A percentile compares a stretch with the other conserved stretches of the same genome.
Conservation (phyloP, 1,140 invertebrate genomes). For the Ostrea denselamellosa region DNA sequence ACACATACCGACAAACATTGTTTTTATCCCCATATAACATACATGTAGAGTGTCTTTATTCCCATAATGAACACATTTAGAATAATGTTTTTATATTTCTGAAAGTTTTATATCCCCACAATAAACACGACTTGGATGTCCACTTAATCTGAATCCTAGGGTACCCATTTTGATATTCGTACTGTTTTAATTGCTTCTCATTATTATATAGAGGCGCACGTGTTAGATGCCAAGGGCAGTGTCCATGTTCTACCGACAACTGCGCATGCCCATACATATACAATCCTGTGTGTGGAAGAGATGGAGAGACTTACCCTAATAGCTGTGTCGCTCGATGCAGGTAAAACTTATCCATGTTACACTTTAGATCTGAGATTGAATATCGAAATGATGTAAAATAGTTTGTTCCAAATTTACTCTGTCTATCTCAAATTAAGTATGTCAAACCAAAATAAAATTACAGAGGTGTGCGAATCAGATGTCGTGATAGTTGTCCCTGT, state of each 20-base stretch:
- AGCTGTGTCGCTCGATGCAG: not conserved
- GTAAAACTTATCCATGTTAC: not conserved
- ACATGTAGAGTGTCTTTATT: no score
- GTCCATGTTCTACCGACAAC: not conserved
- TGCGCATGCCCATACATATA: not conserved
- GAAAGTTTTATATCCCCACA: no score
- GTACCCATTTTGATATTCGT: no score
- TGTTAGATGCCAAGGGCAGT: not conserved
- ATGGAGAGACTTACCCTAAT: not conserved
- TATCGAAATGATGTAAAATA: no score
- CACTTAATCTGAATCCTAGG: no score
- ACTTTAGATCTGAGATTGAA: no score
- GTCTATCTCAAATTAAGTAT: not conserved
- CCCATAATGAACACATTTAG: no score
- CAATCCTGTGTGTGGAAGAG: not conserved
- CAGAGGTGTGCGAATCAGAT: not conserved
- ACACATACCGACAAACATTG: no score
- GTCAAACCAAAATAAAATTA: not conserved
- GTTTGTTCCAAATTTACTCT: no score
- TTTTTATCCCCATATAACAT: no score
- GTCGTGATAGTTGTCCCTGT: not conserved
- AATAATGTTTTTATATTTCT: no score
- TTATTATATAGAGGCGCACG: not conserved
- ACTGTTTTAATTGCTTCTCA: not conserved
- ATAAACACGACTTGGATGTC: no score